These are phyloP conservation scores for Sinocyclocheilus maitianheensis DNA, from an alignment of 2,113 vertebrate species.

Conservation along the genomic window DNA sequence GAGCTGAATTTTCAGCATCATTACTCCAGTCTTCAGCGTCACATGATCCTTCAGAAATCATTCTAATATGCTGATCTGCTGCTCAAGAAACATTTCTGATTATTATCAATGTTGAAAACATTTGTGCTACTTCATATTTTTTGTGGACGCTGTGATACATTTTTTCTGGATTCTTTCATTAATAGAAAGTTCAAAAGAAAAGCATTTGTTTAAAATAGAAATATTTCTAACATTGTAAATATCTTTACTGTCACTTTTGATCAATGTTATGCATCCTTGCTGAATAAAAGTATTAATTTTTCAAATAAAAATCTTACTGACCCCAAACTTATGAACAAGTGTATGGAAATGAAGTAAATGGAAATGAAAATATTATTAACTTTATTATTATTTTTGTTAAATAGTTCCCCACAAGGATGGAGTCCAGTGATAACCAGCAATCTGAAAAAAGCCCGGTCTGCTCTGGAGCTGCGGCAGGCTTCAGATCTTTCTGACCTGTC, in stretches of 20 bases:
- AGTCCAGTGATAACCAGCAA: conserved; percentile 51
- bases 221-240: neutral
- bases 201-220: neutral
- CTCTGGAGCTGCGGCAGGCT: conserved; percentile 74
- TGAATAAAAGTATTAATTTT: neutral
- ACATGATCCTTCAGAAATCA: neutral
- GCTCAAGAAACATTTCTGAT: neutral
- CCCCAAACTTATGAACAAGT: neutral
- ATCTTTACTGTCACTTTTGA: neutral
- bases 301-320: neutral
- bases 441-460: conserved; percentile 77
- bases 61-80: neutral
- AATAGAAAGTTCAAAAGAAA: neutral
- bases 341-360: neutral
- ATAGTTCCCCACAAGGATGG: conserved; percentile 70
- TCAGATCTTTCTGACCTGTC: conserved; percentile 67
- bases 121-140: no score
- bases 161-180: neutral
- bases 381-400: conserved; percentile 5
- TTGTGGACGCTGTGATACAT: no score
- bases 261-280: neutral
- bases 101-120: no score
- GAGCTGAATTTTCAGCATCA: neutral
- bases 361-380: neutral
- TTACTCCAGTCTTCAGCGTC: neutral